Base-by-base conservation (phyloP, 2,888 invertebrate genomes). In the Biston betularia region DNA sequence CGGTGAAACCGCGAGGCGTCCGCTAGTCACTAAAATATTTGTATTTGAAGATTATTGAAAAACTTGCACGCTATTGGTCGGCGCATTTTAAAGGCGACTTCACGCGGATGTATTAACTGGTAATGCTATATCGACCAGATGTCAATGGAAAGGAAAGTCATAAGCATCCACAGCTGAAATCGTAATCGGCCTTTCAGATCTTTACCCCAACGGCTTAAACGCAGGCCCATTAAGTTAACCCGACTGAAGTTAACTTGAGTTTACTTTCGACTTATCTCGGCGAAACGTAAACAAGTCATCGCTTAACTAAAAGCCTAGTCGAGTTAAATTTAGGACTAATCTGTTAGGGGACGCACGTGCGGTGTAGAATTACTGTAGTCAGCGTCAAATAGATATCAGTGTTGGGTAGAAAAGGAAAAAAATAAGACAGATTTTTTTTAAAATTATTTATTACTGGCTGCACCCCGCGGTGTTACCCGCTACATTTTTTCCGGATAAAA, bases 271-370 rank as follows among this genome's bases (percentile, higher is more conserved):
- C 73, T 71, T 70, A 72, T 73, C 68, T 73, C 56, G 66, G 61
- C 62, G 68, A 56, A 74, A 74, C 49, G 72, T 71, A 77, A 75
- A 75, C 75, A 77, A 69, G 63, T 69, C 69, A 71, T 63, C 69
- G 71, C 57, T 69, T 69, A 71, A 72, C 72, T 78, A 76, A 78
- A 77, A 77, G 77, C 79, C 75, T 76, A 66, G 73, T 64, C 64
- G 59, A 54, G 73, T 69, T 78, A 77, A 75, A 76, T 73, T 75
- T 76, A 79, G 72, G 65, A 42, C 49, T 72, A 70, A 72, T 69
- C 71, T 65, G 67, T 73, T 74, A 59, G 50, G 68, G 68, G 58
- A 46, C 59, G 65, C 72, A 66, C 68, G 75, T 69, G 72, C 44
- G 69, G 70, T 63, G 53, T 73, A 69, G 54, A 63, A 63, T 73